A percentile compares a stretch with the other conserved stretches of the same genome.
Conservation (phyloP, 2,888 invertebrate species). For the Proisotoma minuta region DNA sequence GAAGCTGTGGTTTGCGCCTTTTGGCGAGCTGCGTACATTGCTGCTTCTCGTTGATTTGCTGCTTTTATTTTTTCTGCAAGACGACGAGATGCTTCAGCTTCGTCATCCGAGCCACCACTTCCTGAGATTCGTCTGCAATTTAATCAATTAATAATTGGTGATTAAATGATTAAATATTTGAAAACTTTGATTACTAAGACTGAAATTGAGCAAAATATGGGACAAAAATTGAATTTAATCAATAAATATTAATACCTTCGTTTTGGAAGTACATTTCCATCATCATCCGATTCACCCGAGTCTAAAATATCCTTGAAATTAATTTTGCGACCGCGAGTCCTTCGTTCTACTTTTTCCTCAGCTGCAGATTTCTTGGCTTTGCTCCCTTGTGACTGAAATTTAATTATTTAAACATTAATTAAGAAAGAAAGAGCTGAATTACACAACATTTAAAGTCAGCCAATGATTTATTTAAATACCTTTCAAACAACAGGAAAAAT, state of each 20-base stretch:
- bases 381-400: slow-evolving; percentile 22
- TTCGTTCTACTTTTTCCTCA: slow-evolving; percentile 54
- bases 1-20: slow-evolving; percentile 4
- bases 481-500: no score
- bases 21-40: slow-evolving; percentile 51
- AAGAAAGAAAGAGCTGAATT: neutral
- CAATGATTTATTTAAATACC: no score
- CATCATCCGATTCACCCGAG: slow-evolving; percentile 67
- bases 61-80: slow-evolving; percentile 44
- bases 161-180: slow-evolving; percentile 7
- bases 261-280: slow-evolving; percentile 46
- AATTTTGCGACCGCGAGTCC: slow-evolving; percentile 69
- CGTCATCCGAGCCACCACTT: slow-evolving; percentile 24
- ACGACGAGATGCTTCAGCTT: slow-evolving; percentile 37
- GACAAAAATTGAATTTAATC: neutral
- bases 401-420: neutral
- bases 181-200: no score
- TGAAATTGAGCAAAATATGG: neutral
- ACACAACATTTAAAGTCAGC: slow-evolving; percentile 1
- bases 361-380: slow-evolving; percentile 26
- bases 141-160: neutral
- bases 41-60: slow-evolving; percentile 44
- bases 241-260: slow-evolving; percentile 32
- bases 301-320: slow-evolving; percentile 65
- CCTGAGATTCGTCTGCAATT: slow-evolving; percentile 32